phyloP scores from a whole-genome alignment of 2,113 vertebrate genomes.

The Columba livia region DNA sequence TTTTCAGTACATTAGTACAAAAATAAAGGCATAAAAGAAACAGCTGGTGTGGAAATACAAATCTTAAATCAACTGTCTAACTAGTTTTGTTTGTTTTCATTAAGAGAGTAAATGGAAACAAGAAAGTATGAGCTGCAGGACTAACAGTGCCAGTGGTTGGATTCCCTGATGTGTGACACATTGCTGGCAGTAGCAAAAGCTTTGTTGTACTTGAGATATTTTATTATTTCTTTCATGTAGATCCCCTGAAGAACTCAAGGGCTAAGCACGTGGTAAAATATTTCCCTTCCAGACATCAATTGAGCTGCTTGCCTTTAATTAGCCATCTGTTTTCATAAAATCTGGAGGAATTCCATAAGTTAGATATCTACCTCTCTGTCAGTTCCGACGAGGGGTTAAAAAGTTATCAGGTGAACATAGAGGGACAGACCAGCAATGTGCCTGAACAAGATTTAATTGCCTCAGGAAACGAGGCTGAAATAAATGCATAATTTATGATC shows the following conservation, averaged over 20 bases:
- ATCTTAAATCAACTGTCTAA: background rate
- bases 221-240: background rate
- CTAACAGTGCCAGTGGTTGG: background rate
- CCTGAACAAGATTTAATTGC: background rate
- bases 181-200: background rate
- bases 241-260: background rate
- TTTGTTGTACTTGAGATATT: background rate
- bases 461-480: background rate
- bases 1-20: background rate
- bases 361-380: background rate
- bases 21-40: background rate
- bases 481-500: background rate
- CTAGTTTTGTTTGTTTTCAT: background rate
- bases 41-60: background rate
- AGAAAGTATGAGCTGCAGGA: background rate
- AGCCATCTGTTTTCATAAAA: constrained; percentile 2
- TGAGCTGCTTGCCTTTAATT: constrained; percentile 21
- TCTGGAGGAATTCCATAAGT: background rate
- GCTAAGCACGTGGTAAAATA: background rate
- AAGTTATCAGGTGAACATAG: background rate
- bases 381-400: background rate
- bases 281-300: background rate
- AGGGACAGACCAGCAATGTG: background rate
- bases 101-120: background rate
- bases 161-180: background rate